Evolutionary conservation across 2,113 vertebrate species (phyloP).

Genomic region (Malurus melanocephalus): DNA sequence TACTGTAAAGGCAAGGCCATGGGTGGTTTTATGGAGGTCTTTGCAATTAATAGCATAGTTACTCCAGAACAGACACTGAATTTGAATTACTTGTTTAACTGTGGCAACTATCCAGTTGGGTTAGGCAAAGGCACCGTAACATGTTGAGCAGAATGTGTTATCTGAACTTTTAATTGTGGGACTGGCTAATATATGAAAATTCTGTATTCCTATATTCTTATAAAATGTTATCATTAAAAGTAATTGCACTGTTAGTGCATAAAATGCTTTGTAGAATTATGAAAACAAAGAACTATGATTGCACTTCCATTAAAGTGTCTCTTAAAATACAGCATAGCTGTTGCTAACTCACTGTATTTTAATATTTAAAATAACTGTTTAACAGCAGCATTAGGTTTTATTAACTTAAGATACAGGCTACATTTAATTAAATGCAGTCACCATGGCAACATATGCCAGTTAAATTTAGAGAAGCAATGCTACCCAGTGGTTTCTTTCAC

Average conservation of each 20-base stretch:
- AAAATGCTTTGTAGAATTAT: slow-evolving; percentile 77
- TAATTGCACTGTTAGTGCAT: slow-evolving; percentile 80
- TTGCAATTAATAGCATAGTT: slow-evolving; percentile 78
- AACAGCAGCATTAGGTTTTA: slow-evolving; percentile 81
- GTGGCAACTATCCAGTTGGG: slow-evolving; percentile 76
- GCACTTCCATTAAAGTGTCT: slow-evolving; percentile 83
- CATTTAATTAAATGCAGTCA: slow-evolving; percentile 80
- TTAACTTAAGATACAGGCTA: slow-evolving; percentile 79
- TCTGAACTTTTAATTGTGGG: slow-evolving; percentile 67
- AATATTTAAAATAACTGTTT: slow-evolving; percentile 79
- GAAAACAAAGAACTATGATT: slow-evolving; percentile 79
- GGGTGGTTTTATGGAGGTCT: slow-evolving; percentile 83
- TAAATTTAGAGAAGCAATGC: slow-evolving; percentile 64
- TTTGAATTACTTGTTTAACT: slow-evolving; percentile 74
- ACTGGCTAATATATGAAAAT: slow-evolving; percentile 70
- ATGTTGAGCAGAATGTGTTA: slow-evolving; percentile 73
- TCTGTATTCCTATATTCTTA: slow-evolving; percentile 68
- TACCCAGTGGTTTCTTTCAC: slow-evolving; percentile 68
- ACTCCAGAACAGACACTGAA: slow-evolving; percentile 76
- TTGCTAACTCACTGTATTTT: slow-evolving; percentile 78
- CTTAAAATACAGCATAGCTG: slow-evolving; percentile 77
- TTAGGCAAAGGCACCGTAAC: slow-evolving; percentile 82
- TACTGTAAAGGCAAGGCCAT: slow-evolving; percentile 83
- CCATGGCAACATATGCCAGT: slow-evolving; percentile 72
- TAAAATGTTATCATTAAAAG: slow-evolving; percentile 76